phyloP scores from a whole-genome alignment of 2,888 invertebrate genomes.

The Atrina japonica region DNA sequence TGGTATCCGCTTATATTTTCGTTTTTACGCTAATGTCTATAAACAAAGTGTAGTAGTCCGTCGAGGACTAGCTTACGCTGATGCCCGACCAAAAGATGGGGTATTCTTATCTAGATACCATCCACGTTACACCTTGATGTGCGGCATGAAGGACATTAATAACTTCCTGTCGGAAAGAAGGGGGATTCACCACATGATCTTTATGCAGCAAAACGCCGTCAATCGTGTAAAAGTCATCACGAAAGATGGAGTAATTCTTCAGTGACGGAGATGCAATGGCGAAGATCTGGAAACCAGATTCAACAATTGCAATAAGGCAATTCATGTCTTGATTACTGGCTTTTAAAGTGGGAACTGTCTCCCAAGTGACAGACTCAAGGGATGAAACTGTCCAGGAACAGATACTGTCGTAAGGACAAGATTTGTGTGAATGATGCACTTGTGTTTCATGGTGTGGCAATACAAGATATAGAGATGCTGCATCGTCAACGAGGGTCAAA shows the following conservation, averaged over 20 bases:
- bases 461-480: constrained; percentile 21
- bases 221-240: constrained; percentile 34
- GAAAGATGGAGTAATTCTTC: constrained; percentile 34
- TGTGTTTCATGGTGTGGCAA: no score
- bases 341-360: constrained; percentile 46
- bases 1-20: not conserved
- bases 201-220: constrained; percentile 54
- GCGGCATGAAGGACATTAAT: constrained; percentile 57
- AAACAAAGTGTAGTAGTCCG: no score
- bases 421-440: constrained; percentile 7
- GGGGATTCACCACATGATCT: constrained; percentile 57
- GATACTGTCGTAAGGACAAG: constrained; percentile 5
- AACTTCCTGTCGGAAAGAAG: constrained; percentile 45
- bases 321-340: constrained; percentile 48
- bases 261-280: constrained; percentile 25
- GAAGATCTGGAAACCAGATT: constrained; percentile 38
- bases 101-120: constrained; percentile 56
- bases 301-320: constrained; percentile 31
- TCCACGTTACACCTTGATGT: constrained; percentile 60
- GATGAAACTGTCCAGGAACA: not conserved
- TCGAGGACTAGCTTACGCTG: constrained; percentile 47
- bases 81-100: constrained; percentile 65
- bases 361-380: constrained; percentile 54
- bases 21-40: constrained; percentile 16
- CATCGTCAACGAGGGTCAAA: constrained; percentile 40